A percentile compares a stretch with the other conserved stretches of the same genome.
Conservation (phyloP, 2,797 vertebrate species). For the Clarias pachynema region DNA sequence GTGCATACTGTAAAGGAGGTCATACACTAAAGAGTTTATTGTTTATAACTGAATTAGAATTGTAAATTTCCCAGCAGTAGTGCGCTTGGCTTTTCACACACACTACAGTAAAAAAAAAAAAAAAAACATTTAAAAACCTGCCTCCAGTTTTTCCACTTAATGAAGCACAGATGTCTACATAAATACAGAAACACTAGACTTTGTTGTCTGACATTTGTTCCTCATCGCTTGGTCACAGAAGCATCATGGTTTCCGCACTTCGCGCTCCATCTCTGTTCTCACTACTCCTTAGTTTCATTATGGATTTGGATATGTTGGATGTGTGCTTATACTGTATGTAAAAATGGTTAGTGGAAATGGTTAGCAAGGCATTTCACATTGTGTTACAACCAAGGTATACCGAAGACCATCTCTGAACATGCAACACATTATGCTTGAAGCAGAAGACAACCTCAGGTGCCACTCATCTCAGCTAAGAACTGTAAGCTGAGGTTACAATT, state of each 20-base stretch:
- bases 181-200: neutral
- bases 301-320: too few relatives aligned
- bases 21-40: conserved; percentile 19
- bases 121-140: neutral
- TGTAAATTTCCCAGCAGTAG: conserved; percentile 6
- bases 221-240: neutral
- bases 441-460: too few relatives aligned
- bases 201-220: neutral
- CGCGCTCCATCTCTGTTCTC: neutral
- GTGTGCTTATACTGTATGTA: too few relatives aligned
- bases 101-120: neutral
- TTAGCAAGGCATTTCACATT: neutral
- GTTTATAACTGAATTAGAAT: conserved; percentile 21
- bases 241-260: neutral
- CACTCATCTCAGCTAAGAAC: too few relatives aligned
- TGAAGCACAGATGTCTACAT: neutral
- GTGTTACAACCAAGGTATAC: too few relatives aligned
- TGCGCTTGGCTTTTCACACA: neutral
- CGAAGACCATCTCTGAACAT: too few relatives aligned
- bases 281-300: neutral
- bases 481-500: too few relatives aligned
- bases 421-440: too few relatives aligned
- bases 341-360: neutral
- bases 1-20: conserved; percentile 5
- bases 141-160: neutral